Evolutionary conservation across 2,888 invertebrate species (phyloP), one percentile per base, ranked within the genome.

Genomic region (Agriotes lineatus): DNA sequence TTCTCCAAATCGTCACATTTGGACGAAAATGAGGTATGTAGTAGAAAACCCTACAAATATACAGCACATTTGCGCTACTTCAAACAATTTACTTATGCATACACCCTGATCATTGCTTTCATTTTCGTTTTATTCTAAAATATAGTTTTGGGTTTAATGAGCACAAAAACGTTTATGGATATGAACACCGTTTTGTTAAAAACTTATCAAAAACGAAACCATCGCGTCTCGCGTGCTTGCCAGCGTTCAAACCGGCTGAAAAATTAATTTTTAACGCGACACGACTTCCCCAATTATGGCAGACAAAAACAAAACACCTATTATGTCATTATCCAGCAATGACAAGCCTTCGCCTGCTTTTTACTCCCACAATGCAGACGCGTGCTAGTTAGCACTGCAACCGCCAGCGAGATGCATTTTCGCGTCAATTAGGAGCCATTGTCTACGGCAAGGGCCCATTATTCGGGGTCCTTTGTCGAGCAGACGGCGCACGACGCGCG

Each of bases 341-440:
- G 50, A 35, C 39, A 20, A 37, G 69, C 68, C 45, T 59, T 50
- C 63, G 63, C 62, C 69, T 66, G 57, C 69, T 72, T 71, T 65
- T 67, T 74, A 60, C 74, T 62, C 74, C 73, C 71, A 73, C 76
- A 75, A 75, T 72, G 69, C 62, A 18, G 54, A 66, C 74, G 74
- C 74, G 74, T 75, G 74, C 74, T 75, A 75, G 74, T 74, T 76
- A 75, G 67, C 74, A 72, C 74, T 71, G 72, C 63, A 67, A 68
- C 67, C 73, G 73, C 67, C 70, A 67, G 59, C 48, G 18, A 60
- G 68, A 62, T 63, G 65, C 68, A 74, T 76, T 75, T 76, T 72
- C 68, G 71, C 64, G 76, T 76, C 76, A 76, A 76, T 76, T 76
- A 76, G 71, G 37, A 62, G 54, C 56, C 58, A 69, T 72, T 74